Conservation (phyloP, 2,113 vertebrate genomes). For the Delphinapterus leucas region DNA sequence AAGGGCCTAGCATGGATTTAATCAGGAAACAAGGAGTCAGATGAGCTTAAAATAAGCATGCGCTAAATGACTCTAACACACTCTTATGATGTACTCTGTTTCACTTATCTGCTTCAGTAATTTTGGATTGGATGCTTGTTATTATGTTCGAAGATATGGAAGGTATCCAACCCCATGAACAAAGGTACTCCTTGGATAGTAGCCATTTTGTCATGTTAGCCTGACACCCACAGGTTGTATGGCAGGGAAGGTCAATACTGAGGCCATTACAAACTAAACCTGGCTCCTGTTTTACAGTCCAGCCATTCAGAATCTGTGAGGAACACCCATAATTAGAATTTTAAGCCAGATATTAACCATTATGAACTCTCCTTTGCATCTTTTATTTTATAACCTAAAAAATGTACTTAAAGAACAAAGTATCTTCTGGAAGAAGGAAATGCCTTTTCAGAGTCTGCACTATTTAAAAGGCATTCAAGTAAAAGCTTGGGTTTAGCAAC, state of each 20-base stretch:
- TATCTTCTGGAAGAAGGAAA: neutral
- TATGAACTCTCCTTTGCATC: neutral
- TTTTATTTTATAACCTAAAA: constrained; percentile 28
- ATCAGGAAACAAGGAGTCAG: neutral
- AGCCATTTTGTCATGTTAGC: neutral
- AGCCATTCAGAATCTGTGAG: neutral
- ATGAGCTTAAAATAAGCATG: neutral
- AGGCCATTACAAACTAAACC: neutral
- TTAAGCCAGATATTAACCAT: constrained; percentile 13
- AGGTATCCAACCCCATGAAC: neutral
- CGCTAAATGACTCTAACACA: neutral
- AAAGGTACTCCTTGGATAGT: neutral
- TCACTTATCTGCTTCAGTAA: neutral
- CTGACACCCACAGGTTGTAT: accelerated
- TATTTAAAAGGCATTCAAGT: neutral
- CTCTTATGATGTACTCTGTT: neutral
- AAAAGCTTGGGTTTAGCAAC: neutral
- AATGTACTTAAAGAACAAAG: neutral
- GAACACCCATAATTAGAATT: neutral
- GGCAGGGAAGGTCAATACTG: neutral
- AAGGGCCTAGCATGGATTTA: neutral
- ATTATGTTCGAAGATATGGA: neutral
- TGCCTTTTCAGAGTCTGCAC: neutral
- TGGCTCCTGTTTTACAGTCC: accelerated
- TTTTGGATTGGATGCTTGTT: neutral